Conservation (phyloP, 2,113 vertebrate species). For the Osmerus eperlanus region DNA sequence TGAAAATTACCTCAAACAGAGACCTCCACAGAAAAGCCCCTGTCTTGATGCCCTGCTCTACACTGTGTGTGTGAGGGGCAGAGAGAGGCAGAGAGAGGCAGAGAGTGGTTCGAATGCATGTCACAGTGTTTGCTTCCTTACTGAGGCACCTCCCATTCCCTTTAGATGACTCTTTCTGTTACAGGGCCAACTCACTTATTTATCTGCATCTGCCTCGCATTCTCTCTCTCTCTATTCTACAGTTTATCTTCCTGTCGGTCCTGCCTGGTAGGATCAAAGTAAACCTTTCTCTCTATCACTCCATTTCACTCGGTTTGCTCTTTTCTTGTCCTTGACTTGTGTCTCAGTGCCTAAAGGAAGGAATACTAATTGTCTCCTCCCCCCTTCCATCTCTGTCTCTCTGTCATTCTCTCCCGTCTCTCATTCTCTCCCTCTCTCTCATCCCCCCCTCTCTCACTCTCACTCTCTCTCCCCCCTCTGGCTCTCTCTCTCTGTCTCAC, state of each 20-base stretch:
- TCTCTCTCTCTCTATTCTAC: neutral
- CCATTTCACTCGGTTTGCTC: too few species aligned
- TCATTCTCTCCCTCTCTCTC: too few species aligned
- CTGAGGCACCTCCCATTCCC: neutral
- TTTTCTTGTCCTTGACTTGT: too few species aligned
- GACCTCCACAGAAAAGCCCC: too few species aligned
- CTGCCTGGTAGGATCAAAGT: too few species aligned
- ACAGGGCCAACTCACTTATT: constrained; percentile 5
- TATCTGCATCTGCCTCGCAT: neutral
- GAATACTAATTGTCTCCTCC: too few species aligned
- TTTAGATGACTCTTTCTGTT: constrained; percentile 1
- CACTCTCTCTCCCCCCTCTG: neutral
- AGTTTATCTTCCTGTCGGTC: too few species aligned
- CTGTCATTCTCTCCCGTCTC: neutral
- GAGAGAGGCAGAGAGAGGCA: neutral
- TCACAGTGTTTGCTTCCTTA: neutral
- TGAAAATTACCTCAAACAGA: neutral
- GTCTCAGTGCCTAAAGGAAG: too few species aligned
- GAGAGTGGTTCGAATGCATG: neutral
- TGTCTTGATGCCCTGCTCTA: neutral
- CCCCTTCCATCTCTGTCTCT: neutral
- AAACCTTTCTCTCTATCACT: too few species aligned
- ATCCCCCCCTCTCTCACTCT: neutral
- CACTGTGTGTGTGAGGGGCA: neutral
- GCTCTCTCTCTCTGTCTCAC: constrained; percentile 53